phyloP scores from a whole-genome alignment of 2,113 vertebrate species.

The Tinamus guttatus region DNA sequence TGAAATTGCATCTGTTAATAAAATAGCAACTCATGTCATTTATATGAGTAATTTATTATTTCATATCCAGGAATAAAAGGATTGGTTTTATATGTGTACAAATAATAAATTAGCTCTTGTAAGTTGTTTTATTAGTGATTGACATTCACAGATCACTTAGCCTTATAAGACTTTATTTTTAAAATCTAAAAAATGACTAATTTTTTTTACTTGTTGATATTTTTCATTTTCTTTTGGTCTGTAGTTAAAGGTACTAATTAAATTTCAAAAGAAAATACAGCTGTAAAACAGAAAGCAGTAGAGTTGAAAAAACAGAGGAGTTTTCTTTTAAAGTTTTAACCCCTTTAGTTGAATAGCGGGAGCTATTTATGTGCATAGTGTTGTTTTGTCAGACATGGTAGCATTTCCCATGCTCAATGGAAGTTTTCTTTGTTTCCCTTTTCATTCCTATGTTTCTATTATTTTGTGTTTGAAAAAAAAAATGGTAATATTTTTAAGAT shows the following conservation, averaged over 20 bases:
- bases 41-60: neutral
- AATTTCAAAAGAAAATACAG: neutral
- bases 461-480: neutral
- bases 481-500: conserved; percentile 55
- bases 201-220: neutral
- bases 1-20: neutral
- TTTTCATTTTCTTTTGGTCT: neutral
- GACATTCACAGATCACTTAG: neutral
- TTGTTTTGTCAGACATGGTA: neutral
- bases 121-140: neutral
- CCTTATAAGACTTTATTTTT: neutral
- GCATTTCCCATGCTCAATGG: neutral
- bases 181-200: neutral
- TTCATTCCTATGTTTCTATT: conserved; percentile 23
- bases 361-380: conserved; percentile 9
- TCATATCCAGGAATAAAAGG: neutral
- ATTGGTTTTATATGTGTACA: neutral
- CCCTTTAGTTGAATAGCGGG: conserved; percentile 29
- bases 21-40: neutral
- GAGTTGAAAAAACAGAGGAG: neutral
- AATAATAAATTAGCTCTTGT: neutral
- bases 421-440: neutral
- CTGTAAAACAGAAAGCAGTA: conserved; percentile 8
- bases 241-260: conserved; percentile 4
- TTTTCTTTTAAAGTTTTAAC: conserved; percentile 13